Conservation (phyloP, 2,888 invertebrate species). For the Digitonthophagus gazella region DNA sequence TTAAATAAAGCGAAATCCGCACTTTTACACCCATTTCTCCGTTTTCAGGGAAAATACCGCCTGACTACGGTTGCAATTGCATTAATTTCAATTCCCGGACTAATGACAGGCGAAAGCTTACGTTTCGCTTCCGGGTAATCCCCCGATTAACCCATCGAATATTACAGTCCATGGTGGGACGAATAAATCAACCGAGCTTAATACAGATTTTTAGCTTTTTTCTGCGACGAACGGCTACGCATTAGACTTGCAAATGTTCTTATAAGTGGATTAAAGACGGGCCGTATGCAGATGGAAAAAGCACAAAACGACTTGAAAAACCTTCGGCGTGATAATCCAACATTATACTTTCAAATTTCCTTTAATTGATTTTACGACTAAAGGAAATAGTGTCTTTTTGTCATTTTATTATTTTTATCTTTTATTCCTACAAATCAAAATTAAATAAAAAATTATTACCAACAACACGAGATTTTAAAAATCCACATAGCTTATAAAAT, state of each 20-base stretch:
- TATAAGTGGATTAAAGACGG: conserved; percentile 13
- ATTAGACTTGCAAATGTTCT: conserved; percentile 13
- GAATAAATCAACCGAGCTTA: not conserved
- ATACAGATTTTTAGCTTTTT: not conserved
- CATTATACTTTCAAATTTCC: conserved; percentile 14
- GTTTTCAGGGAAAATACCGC: not conserved
- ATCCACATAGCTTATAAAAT: no score
- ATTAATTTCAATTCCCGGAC: not conserved
- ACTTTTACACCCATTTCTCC: not conserved
- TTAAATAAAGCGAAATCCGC: not conserved
- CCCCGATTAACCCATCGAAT: not conserved
- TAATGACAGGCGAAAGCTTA: not conserved
- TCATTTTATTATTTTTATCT: not conserved
- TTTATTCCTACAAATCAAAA: no score
- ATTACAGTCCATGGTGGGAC: not conserved
- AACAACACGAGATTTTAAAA: no score
- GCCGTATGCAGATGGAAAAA: conserved; percentile 14
- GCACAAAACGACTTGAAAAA: not conserved
- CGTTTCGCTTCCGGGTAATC: not conserved
- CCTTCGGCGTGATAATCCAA: not conserved
- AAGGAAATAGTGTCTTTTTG: not conserved
- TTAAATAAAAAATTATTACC: no score
- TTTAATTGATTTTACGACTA: conserved; percentile 9
- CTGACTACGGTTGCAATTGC: not conserved
- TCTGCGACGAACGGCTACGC: not conserved